These are phyloP conservation scores for Dryoscopus gambensis DNA, from an alignment of 2,113 vertebrate species.

Conservation along the genomic window DNA sequence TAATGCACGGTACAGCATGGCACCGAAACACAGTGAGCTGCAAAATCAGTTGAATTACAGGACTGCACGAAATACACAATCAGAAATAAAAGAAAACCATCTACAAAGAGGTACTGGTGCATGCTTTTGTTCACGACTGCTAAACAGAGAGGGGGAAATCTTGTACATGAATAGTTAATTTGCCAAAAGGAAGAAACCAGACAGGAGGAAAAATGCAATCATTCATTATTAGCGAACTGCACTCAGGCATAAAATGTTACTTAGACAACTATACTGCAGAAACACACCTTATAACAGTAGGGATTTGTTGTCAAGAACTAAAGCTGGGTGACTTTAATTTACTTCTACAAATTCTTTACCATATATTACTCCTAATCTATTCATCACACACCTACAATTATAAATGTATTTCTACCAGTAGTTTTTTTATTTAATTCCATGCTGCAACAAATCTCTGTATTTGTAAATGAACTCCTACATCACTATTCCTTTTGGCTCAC, in stretches of 20 bases:
- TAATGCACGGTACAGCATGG: not conserved
- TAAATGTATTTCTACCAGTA: not conserved
- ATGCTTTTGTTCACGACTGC: not conserved
- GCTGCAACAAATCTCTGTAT: not conserved
- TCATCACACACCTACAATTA: not conserved
- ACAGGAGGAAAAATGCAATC: not conserved
- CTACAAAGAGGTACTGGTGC: not conserved
- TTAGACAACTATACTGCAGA: not conserved
- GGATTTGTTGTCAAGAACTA: not conserved
- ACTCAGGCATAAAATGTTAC: not conserved
- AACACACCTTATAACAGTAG: not conserved
- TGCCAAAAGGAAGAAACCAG: not conserved
- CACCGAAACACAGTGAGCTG: not conserved
- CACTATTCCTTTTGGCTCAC: constrained; percentile 9
- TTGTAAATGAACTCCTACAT: not conserved
- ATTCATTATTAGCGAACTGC: not conserved
- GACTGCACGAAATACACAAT: not conserved
- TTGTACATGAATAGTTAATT: not conserved
- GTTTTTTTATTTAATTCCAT: not conserved
- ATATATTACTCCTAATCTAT: not conserved
- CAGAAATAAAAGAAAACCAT: not conserved
- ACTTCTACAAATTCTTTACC: not conserved
- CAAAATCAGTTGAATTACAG: not conserved
- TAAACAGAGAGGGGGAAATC: not conserved
- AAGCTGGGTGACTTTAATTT: not conserved